These are phyloP conservation scores for Lanistes nyassanus DNA, from an alignment of 1,140 invertebrate genomes.

Conservation along the genomic window DNA sequence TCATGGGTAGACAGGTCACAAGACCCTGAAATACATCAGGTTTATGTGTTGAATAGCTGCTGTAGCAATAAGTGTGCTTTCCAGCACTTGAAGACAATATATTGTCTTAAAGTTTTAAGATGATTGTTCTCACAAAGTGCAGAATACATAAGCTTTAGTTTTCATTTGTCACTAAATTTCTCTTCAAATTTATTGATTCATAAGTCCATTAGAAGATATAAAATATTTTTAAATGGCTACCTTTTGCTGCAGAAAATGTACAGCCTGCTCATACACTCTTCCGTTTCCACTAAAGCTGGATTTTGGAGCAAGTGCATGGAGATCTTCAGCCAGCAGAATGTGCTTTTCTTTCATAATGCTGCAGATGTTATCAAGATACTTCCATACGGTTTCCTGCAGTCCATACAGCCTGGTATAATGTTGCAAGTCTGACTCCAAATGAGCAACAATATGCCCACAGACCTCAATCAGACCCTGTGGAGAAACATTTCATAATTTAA, in stretches of 20 bases:
- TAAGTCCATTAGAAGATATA: too few species aligned
- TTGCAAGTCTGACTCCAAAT: slow-evolving; percentile 24
- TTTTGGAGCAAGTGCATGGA: slow-evolving; percentile 13
- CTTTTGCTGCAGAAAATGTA: slow-evolving; percentile 28
- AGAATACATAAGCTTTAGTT: neutral
- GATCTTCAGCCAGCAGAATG: slow-evolving; percentile 16
- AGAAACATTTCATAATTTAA: slow-evolving; percentile 3
- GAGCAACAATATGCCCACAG: slow-evolving; percentile 26
- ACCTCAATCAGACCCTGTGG: slow-evolving; percentile 35
- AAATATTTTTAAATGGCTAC: too few species aligned
- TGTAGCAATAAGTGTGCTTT: neutral
- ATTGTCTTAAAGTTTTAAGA: neutral
- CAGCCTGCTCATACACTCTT: slow-evolving; percentile 20
- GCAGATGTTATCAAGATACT: slow-evolving; percentile 20
- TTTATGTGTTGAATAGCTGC: neutral
- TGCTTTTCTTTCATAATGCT: slow-evolving; percentile 11
- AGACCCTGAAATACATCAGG: slow-evolving; percentile 25
- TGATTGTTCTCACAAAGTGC: neutral
- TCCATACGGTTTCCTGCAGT: slow-evolving; percentile 8
- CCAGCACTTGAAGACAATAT: neutral
- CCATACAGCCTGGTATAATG: slow-evolving; percentile 25
- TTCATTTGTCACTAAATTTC: neutral
- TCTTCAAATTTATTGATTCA: neutral
- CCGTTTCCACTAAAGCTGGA: slow-evolving; percentile 7
- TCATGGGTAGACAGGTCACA: slow-evolving; percentile 20